Conservation (phyloP, 1,140 invertebrate genomes). For the Zaprionus davidi region DNA sequence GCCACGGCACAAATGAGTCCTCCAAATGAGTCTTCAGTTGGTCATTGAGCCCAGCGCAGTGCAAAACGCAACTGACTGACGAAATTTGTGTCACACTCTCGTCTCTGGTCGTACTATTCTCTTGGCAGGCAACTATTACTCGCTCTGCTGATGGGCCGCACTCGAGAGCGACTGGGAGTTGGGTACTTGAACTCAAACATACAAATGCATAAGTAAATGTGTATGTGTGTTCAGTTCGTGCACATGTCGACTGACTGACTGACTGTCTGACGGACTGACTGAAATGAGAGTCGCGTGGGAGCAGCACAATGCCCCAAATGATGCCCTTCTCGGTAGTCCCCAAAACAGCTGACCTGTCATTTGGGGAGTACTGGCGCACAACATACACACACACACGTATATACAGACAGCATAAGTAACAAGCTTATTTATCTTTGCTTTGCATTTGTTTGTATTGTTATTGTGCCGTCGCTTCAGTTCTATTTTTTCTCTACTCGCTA, state of each 20-base stretch:
- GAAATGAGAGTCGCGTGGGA: constrained; percentile 72
- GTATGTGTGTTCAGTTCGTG: constrained; percentile 7
- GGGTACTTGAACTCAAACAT: constrained; percentile 30
- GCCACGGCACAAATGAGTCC: not conserved
- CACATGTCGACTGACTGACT: constrained; percentile 11
- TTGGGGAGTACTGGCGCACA: constrained; percentile 15
- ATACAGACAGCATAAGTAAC: constrained; percentile 11
- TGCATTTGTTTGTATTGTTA: constrained; percentile 42
- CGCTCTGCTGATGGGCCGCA: constrained; percentile 14
- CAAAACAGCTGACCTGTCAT: constrained; percentile 65
- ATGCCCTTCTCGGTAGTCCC: not conserved
- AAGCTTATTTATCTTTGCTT: constrained; percentile 54
- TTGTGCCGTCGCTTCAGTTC: constrained; percentile 34
- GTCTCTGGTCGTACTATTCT: constrained; percentile 7
- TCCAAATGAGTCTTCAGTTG: constrained; percentile 58
- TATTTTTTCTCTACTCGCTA: constrained; percentile 25
- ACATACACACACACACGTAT: not conserved
- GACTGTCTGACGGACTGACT: constrained; percentile 2
- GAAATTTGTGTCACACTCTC: constrained; percentile 53
- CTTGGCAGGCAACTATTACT: constrained; percentile 15
- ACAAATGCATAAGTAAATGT: not conserved
- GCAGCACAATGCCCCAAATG: not conserved
- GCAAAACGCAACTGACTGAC: constrained; percentile 12
- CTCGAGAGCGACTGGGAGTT: constrained; percentile 54
- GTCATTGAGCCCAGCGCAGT: constrained; percentile 20